Conservation (phyloP, 2,113 vertebrate genomes). For the Coregonus clupeaformis region DNA sequence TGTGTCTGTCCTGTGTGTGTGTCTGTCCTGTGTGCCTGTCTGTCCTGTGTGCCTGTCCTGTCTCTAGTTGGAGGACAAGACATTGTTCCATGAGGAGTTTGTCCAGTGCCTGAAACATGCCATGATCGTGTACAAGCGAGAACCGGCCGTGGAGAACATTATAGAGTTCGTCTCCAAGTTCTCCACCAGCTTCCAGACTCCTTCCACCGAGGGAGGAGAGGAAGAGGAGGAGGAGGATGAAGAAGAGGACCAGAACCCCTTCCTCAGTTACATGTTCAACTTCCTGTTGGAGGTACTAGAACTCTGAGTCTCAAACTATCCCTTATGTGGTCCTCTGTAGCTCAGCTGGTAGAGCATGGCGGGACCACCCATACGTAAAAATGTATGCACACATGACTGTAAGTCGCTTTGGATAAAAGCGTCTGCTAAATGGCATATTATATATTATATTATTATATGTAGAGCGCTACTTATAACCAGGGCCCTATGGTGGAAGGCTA, state of each 20-base stretch:
- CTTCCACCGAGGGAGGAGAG: slow-evolving; percentile 53
- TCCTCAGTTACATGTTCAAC: slow-evolving; percentile 85
- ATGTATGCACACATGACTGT: too few species aligned
- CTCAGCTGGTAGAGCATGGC: too few species aligned
- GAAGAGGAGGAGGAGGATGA: slow-evolving; percentile 62
- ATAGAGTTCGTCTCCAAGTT: slow-evolving; percentile 89
- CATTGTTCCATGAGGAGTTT: slow-evolving; percentile 85
- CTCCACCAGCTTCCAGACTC: slow-evolving; percentile 81
- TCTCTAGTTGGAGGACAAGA: slow-evolving; percentile 82
- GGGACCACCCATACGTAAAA: too few species aligned
- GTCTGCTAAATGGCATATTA: too few species aligned
- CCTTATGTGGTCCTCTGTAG: slow-evolving; percentile 9
- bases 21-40: slow-evolving; percentile 22
- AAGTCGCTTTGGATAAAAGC: too few species aligned
- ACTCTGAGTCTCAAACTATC: neutral
- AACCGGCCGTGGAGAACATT: slow-evolving; percentile 85
- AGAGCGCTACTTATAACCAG: too few species aligned
- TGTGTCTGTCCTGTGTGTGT: neutral
- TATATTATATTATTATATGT: too few species aligned
- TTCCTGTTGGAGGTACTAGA: slow-evolving; percentile 88
- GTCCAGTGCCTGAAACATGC: slow-evolving; percentile 85
- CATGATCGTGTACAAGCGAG: slow-evolving; percentile 89
- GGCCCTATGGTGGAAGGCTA: too few species aligned
- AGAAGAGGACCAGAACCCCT: slow-evolving; percentile 69
- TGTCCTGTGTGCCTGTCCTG: slow-evolving; percentile 16